These are phyloP conservation scores for Adelosebastes latens DNA, from an alignment of 2,797 vertebrate species.

Conservation along the genomic window DNA sequence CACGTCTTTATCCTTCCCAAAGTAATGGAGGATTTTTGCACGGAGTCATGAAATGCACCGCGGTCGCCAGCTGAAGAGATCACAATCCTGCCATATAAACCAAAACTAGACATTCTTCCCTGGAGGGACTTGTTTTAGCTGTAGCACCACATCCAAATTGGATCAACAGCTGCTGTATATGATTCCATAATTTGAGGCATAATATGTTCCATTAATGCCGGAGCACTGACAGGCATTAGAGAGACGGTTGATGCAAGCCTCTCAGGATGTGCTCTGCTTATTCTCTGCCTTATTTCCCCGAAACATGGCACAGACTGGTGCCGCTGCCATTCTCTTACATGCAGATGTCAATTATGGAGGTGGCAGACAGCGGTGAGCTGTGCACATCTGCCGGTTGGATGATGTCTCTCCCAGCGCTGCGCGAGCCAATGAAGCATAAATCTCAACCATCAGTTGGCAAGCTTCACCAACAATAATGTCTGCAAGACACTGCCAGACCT, in stretches of 20 bases:
- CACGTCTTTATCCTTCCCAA: slow-evolving; percentile 58
- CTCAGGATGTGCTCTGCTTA: slow-evolving; percentile 81
- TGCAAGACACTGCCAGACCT: slow-evolving; percentile 29
- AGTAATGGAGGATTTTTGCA: slow-evolving; percentile 47
- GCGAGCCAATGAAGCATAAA: slow-evolving; percentile 64
- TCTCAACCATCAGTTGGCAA: slow-evolving; percentile 65
- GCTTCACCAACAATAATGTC: slow-evolving; percentile 55
- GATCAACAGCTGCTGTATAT: slow-evolving; percentile 85
- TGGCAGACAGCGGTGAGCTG: slow-evolving; percentile 76
- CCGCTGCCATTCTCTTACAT: slow-evolving; percentile 78
- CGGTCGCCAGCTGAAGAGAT: slow-evolving; percentile 45
- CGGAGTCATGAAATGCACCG: slow-evolving; percentile 55
- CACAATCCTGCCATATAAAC: slow-evolving; percentile 48
- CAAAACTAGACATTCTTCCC: slow-evolving; percentile 56
- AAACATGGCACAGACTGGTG: slow-evolving; percentile 74
- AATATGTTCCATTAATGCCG: slow-evolving; percentile 83
- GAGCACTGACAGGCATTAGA: slow-evolving; percentile 77
- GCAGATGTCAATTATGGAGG: slow-evolving; percentile 81
- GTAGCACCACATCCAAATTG: slow-evolving; percentile 74
- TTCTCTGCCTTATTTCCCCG: slow-evolving; percentile 74
- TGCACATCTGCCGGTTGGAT: slow-evolving; percentile 75
- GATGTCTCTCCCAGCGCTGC: slow-evolving; percentile 69
- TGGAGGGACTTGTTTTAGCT: slow-evolving; percentile 73
- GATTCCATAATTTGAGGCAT: slow-evolving; percentile 82
- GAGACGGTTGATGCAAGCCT: slow-evolving; percentile 78